A percentile compares a stretch with the other conserved stretches of the same genome.
phyloP scores from a whole-genome alignment of 1,140 invertebrate genomes.

The Magallana angulata region DNA sequence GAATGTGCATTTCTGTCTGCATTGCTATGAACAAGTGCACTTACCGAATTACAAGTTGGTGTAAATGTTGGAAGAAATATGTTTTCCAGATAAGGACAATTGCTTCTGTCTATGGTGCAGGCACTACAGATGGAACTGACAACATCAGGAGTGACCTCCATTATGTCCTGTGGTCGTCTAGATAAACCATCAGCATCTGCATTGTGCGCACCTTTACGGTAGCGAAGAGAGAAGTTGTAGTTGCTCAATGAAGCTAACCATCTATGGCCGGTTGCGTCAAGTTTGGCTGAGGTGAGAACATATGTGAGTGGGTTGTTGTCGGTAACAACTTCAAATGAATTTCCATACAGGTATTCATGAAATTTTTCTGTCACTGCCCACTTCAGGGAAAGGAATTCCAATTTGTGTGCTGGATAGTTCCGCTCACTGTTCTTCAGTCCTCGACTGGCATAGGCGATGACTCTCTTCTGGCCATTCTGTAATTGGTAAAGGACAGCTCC shows the following conservation, averaged over 20 bases:
- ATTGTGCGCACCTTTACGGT: not conserved
- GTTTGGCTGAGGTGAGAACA: not conserved
- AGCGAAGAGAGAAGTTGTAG: constrained; percentile 26
- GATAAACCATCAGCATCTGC: not conserved
- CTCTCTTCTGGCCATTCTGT: constrained; percentile 55
- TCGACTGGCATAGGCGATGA: constrained; percentile 63
- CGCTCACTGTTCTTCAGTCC: constrained; percentile 34
- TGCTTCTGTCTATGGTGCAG: not conserved
- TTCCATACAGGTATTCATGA: constrained; percentile 45
- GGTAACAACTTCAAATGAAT: constrained; percentile 21
- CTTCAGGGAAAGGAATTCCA: constrained; percentile 41
- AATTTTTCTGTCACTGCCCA: constrained; percentile 51
- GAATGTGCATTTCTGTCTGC: too few species aligned
- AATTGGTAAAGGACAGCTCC: constrained; percentile 70
- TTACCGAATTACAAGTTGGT: too few species aligned
- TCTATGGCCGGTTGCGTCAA: not conserved
- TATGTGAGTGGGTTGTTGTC: not conserved
- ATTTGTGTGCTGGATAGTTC: constrained; percentile 53
- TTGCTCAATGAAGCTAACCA: constrained; percentile 27
- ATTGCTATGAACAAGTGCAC: too few species aligned
- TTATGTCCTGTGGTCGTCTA: not conserved
- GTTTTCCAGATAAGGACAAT: not conserved
- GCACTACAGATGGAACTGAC: not conserved
- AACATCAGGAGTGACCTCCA: not conserved
- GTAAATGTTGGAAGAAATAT: too few species aligned